Evolutionary conservation across 2,888 invertebrate genomes (phyloP).

Genomic region (Drosophila limbata): DNA sequence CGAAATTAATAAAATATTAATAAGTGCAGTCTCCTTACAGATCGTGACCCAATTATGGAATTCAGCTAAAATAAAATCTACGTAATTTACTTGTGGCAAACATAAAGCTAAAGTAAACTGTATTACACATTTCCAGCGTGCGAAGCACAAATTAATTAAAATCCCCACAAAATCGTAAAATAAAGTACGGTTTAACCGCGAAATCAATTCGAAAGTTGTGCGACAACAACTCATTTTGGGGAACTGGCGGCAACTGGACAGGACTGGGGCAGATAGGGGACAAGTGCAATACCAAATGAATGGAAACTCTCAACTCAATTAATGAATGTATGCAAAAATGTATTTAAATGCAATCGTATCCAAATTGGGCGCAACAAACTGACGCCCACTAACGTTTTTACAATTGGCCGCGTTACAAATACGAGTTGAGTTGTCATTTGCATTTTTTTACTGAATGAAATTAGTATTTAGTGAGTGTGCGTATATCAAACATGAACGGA

Average conservation of each 20-base stretch:
- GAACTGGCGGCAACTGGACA: slow-evolving; percentile 15
- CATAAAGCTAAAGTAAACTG: neutral
- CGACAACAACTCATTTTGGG: slow-evolving; percentile 51
- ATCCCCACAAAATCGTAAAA: slow-evolving; percentile 36
- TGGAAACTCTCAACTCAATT: slow-evolving; percentile 52
- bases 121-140: slow-evolving; percentile 32
- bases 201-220: slow-evolving; percentile 68
- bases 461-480: slow-evolving; percentile 22
- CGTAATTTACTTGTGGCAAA: neutral
- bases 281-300: slow-evolving; percentile 51
- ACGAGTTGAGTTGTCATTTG: slow-evolving; percentile 47
- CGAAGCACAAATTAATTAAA: slow-evolving; percentile 35
- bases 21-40: neutral
- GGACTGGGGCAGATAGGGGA: slow-evolving; percentile 1
- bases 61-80: slow-evolving; percentile 7
- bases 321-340: slow-evolving; percentile 68
- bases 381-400: slow-evolving; percentile 63
- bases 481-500: slow-evolving; percentile 24
- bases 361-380: slow-evolving; percentile 59
- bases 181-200: slow-evolving; percentile 38
- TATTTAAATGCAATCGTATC: slow-evolving; percentile 50
- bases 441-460: slow-evolving; percentile 60
- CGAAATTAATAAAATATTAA: neutral
- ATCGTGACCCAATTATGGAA: slow-evolving; percentile 4
- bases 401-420: slow-evolving; percentile 73